Evolutionary conservation across 2,113 vertebrate genomes (phyloP).

Genomic region (Ceuthmochares aereus): DNA sequence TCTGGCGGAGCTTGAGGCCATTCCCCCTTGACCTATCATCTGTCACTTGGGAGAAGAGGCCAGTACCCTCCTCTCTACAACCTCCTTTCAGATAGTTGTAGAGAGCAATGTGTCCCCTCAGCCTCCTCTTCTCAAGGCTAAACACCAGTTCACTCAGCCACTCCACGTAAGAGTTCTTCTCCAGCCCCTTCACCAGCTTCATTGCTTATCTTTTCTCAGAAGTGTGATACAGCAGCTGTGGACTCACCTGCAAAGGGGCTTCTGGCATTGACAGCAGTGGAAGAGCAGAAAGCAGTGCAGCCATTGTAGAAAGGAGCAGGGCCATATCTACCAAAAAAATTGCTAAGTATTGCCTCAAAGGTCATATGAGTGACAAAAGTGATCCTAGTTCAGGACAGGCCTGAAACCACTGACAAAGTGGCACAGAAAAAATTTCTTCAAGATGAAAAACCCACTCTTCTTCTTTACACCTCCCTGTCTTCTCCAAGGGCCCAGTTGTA

Average conservation of each 20-base stretch:
- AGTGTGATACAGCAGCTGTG: background rate
- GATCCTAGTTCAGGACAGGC: background rate
- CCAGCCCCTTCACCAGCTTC: no score
- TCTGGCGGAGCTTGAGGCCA: no score
- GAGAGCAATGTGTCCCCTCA: no score
- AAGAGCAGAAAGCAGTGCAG: background rate
- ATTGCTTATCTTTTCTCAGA: background rate
- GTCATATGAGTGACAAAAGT: background rate
- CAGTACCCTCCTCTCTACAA: no score
- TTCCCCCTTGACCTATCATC: no score
- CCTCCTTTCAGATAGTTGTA: no score
- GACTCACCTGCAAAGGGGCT: background rate
- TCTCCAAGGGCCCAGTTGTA: background rate
- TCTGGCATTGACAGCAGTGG: background rate
- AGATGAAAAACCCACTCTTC: rapidly evolving
- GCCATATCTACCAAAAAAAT: background rate
- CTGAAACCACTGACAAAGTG: background rate
- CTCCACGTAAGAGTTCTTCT: no score
- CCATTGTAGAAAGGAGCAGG: background rate
- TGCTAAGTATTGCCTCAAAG: background rate
- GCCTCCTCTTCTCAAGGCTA: no score
- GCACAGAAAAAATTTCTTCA: background rate
- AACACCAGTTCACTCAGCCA: no score
- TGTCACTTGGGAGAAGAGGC: no score
- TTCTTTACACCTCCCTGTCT: background rate